Percentiles rank a stretch among this genome's conserved stretches.
Evolutionary conservation across 2,888 invertebrate genomes (phyloP).

Genomic region (Lasioglossum calceatum): DNA sequence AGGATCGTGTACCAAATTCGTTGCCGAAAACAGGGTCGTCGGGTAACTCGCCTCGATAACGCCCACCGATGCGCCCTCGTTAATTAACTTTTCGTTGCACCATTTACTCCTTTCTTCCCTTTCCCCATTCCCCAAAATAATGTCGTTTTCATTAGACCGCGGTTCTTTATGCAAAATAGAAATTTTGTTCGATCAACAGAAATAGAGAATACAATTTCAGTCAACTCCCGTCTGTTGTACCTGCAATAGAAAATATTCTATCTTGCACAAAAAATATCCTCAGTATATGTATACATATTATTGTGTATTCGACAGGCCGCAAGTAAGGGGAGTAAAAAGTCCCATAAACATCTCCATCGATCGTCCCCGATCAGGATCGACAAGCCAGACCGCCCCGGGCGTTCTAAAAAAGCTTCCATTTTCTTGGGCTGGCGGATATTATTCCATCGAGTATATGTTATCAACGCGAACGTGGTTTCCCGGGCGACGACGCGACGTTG

Average conservation of each 20-base stretch:
- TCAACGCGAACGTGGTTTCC: background rate
- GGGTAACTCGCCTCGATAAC: background rate
- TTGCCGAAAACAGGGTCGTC: background rate
- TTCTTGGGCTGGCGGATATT: background rate
- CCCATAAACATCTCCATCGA: background rate
- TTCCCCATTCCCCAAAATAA: background rate
- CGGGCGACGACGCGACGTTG: background rate
- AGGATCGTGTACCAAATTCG: slow-evolving; percentile 19
- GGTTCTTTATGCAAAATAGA: background rate
- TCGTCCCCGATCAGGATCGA: background rate
- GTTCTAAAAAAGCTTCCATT: background rate
- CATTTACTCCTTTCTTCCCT: background rate
- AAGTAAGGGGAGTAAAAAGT: background rate
- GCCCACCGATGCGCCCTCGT: background rate
- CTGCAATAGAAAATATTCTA: background rate
- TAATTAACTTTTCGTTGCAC: background rate
- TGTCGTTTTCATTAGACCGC: background rate
- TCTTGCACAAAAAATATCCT: background rate
- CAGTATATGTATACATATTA: background rate
- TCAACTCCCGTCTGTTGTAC: no score
- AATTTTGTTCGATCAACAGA: background rate
- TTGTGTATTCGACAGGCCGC: background rate
- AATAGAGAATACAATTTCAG: background rate
- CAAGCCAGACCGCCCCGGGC: background rate
- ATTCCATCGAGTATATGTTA: background rate